Base-by-base conservation (phyloP, 2,888 invertebrate species). In the Cephus spinipes region DNA sequence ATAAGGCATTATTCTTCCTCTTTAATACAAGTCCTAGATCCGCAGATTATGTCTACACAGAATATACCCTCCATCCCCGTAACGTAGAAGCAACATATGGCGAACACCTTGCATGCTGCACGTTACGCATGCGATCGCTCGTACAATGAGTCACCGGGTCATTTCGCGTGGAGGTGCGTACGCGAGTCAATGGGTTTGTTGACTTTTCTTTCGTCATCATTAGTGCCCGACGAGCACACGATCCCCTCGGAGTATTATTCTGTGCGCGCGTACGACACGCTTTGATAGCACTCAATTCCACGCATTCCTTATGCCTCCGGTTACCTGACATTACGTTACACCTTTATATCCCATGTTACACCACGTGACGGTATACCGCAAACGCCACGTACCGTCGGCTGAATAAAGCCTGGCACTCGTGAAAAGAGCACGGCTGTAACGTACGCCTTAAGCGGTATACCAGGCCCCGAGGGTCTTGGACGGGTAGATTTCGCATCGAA, bases 101-200 rank as follows among this genome's bases (percentile, higher is more conserved):
- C 55, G 2, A 23, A 9, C 55, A 55, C 23, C 55, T 55, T 55
- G 55, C 55, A 23, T 2, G 55, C 55, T 23, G 23, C 23, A 23
- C 55, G 55, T 55, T 55, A 55, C 55, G 9, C 55, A 55, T 55
- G 9, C 6, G 55, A 55, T 55, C 55, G 15, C 23, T 55, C 71
- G 71, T 32, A 32, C 71, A 76, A 77, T 86, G 85, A 85, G 75
- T 86, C 86, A 86, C 74, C 81, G 71, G 74, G 81, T 79, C 75
- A 80, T 69, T 78, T 76, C 76, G 77, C 82, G 84, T 76, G 76
- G 77, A 74, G 33, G 76, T n/a, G 33, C 30, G 73, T 73, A 76
- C 79, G 83, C 79, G 82, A 86, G 83, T 87, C 83, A 83, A 85
- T 86, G 86, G 83, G 84, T 87, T 85, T 85, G 83, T 87, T 86